Conservation (phyloP, 1,140 invertebrate species). For the Trypoxylus dichotomus region DNA sequence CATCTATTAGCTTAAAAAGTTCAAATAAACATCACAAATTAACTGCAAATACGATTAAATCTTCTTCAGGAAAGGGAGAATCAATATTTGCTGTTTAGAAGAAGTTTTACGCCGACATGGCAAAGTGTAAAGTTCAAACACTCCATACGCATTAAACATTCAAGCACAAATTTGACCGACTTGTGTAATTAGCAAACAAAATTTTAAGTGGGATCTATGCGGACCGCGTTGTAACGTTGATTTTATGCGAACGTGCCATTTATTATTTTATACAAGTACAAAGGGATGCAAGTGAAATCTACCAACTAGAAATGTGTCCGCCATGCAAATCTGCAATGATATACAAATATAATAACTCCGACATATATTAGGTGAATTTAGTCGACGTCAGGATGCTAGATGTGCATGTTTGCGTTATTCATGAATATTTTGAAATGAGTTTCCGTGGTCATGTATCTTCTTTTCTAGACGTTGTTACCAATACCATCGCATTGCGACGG, state of each 20-base stretch:
- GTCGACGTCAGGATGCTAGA: not conserved
- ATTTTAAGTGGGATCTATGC: constrained; percentile 7
- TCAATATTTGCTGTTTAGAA: constrained; percentile 18
- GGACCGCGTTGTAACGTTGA: not conserved
- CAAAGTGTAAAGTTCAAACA: constrained; percentile 16
- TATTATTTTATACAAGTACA: constrained; percentile 19
- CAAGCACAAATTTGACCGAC: constrained; percentile 8
- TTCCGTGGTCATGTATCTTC: not conserved
- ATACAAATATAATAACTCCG: constrained; percentile 8
- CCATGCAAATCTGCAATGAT: constrained; percentile 27
- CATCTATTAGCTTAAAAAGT: constrained; percentile 1
- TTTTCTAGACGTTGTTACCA: not conserved
- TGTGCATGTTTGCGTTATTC: not conserved
- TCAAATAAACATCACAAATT: constrained; percentile 1
- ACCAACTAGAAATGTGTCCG: constrained; percentile 26
- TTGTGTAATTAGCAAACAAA: constrained; percentile 23
- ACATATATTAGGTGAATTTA: constrained; percentile 19
- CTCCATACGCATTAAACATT: constrained; percentile 12
- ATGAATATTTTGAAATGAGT: not conserved
- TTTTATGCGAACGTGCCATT: constrained; percentile 15
- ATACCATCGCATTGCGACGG: not conserved
- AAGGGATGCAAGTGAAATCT: constrained; percentile 27
- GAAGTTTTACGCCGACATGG: constrained; percentile 14
- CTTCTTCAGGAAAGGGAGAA: not conserved
- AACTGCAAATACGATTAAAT: constrained; percentile 16